phyloP scores from a whole-genome alignment of 1,140 invertebrate genomes.

The Trichomalopsis sarcophagae region DNA sequence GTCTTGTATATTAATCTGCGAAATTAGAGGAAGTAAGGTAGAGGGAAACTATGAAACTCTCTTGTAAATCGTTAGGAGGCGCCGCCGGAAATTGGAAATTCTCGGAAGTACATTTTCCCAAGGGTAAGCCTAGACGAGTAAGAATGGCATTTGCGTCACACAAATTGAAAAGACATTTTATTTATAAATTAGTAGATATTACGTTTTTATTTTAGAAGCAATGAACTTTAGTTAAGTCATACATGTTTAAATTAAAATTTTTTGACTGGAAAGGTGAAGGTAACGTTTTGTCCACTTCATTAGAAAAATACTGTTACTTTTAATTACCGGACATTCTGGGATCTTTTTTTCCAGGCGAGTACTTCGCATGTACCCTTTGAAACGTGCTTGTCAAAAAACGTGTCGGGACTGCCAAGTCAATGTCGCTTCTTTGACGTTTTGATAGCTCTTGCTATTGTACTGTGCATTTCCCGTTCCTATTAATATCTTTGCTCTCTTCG shows the following conservation, averaged over 20 bases:
- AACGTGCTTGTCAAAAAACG: constrained; percentile 31
- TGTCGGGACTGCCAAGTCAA: constrained; percentile 2
- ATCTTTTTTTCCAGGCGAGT: constrained; percentile 50
- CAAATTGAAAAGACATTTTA: too few species aligned
- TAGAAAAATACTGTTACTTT: constrained; percentile 24
- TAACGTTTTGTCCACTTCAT: constrained; percentile 29
- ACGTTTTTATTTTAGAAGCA: too few species aligned
- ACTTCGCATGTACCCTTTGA: constrained; percentile 52
- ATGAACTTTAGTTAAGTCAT: too few species aligned
- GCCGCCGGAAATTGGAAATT: constrained; percentile 51
- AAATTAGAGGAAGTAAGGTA: constrained; percentile 48
- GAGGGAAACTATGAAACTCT: constrained; percentile 31
- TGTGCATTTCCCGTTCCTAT: constrained; percentile 6
- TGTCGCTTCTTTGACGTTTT: constrained; percentile 52
- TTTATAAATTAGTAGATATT: too few species aligned
- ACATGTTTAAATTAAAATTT: not conserved
- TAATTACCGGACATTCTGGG: constrained; percentile 17
- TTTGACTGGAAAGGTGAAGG: constrained; percentile 6
- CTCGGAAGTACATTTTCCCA: constrained; percentile 50
- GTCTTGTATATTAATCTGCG: constrained; percentile 46
- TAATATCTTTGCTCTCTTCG: constrained; percentile 23
- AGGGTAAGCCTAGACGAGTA: not conserved
- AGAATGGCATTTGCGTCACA: not conserved
- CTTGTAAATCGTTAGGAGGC: constrained; percentile 39
- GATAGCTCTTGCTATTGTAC: constrained; percentile 48